Evolutionary conservation across 2,113 vertebrate species (phyloP).

Genomic region (Raja brachyura): DNA sequence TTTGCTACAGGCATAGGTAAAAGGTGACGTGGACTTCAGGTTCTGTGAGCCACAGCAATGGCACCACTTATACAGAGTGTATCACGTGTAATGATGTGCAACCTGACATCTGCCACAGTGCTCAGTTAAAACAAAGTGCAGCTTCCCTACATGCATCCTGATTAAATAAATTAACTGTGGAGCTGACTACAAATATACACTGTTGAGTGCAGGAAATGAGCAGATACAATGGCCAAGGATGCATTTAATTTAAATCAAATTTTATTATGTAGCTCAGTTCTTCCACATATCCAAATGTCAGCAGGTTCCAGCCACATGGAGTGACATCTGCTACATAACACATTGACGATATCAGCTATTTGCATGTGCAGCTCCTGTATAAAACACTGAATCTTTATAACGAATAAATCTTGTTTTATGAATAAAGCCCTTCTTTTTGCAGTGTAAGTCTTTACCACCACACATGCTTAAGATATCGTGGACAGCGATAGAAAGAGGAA

Average conservation of each 20-base stretch:
- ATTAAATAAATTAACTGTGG: conserved; percentile 76
- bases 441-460: neutral
- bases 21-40: conserved; percentile 47
- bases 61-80: conserved; percentile 47
- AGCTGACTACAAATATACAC: conserved; percentile 63
- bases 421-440: neutral
- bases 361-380: conserved; percentile 62
- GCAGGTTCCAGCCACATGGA: conserved; percentile 94
- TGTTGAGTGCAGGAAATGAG: conserved; percentile 60
- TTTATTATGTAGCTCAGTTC: conserved; percentile 83
- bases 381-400: conserved; percentile 32
- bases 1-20: conserved; percentile 35
- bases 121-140: conserved; percentile 58
- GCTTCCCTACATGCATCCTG: conserved; percentile 61
- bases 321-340: conserved; percentile 88
- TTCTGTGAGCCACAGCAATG: conserved; percentile 46
- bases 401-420: neutral
- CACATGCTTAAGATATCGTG: neutral
- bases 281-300: conserved; percentile 93
- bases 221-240: conserved; percentile 72
- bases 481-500: neutral
- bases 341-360: conserved; percentile 76
- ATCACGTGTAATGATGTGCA: conserved; percentile 47
- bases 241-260: conserved; percentile 93
- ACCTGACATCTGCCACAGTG: conserved; percentile 54